A percentile compares a stretch with the other conserved stretches of the same genome.
phyloP scores from a whole-genome alignment of 2,797 vertebrate genomes.

The Characodon lateralis region DNA sequence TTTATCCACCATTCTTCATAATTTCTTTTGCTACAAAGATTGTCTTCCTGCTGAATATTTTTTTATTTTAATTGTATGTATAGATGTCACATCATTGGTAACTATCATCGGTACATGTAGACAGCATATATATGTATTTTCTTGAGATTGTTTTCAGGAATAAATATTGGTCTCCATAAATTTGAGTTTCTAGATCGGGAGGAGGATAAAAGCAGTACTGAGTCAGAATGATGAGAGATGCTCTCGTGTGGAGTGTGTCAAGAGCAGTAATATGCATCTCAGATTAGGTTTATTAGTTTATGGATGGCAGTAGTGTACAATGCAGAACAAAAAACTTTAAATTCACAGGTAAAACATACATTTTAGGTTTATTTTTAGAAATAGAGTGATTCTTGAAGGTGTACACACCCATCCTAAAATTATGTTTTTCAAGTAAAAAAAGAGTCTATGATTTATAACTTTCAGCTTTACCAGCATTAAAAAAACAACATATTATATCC shows the following conservation, averaged over 20 bases:
- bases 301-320: constrained; percentile 1
- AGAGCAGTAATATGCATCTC: constrained; percentile 6
- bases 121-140: neutral
- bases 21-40: neutral
- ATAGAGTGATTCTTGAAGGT: neutral
- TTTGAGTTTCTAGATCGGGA: neutral
- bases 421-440: neutral
- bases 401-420: neutral
- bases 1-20: neutral
- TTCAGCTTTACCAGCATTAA: neutral
- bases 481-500: neutral
- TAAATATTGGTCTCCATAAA: constrained; percentile 2
- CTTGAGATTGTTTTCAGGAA: neutral
- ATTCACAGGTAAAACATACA: neutral
- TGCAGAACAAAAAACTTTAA: neutral
- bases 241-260: neutral
- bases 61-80: neutral
- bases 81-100: too few relatives aligned
- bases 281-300: neutral
- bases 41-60: neutral
- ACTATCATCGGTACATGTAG: neutral
- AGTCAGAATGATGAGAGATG: constrained; percentile 3
- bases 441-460: neutral
- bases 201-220: constrained; percentile 1
- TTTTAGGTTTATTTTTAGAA: neutral